Evolutionary conservation across 2,113 vertebrate genomes (phyloP).

Genomic region (Grammomys surdaster): DNA sequence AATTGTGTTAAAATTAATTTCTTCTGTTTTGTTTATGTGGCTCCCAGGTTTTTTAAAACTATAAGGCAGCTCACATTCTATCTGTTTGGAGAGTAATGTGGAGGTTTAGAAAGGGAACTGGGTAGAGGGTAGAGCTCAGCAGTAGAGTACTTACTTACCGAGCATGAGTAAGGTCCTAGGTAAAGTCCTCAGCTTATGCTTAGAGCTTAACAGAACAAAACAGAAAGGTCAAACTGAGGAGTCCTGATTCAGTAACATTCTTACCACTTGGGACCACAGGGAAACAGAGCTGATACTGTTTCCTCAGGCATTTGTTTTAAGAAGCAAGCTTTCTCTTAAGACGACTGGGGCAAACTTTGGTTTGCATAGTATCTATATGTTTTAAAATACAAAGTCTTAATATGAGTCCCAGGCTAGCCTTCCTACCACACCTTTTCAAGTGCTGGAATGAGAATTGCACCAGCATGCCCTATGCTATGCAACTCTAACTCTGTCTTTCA

Average conservation of each 20-base stretch:
- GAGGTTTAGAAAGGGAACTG: not conserved
- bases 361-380: not conserved
- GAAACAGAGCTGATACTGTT: not conserved
- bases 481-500: not conserved
- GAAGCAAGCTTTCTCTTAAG: not conserved
- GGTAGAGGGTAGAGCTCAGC: not conserved
- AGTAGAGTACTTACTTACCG: not conserved
- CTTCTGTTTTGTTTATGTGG: not conserved
- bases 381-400: not conserved
- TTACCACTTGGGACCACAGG: not conserved
- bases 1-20: slow-evolving; percentile 27
- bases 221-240: not conserved
- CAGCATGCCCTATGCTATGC: not conserved
- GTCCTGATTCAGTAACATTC: not conserved
- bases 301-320: fast-evolving
- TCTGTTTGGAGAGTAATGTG: not conserved
- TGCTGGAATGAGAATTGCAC: not conserved
- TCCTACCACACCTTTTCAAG: not conserved
- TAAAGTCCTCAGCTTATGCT: not conserved
- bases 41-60: not conserved
- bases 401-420: not conserved
- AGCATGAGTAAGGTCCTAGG: not conserved
- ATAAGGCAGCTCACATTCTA: not conserved
- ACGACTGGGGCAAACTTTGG: not conserved
- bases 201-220: not conserved